Base-by-base conservation (phyloP, 2,888 invertebrate genomes). In the Hybos culiciformis region DNA sequence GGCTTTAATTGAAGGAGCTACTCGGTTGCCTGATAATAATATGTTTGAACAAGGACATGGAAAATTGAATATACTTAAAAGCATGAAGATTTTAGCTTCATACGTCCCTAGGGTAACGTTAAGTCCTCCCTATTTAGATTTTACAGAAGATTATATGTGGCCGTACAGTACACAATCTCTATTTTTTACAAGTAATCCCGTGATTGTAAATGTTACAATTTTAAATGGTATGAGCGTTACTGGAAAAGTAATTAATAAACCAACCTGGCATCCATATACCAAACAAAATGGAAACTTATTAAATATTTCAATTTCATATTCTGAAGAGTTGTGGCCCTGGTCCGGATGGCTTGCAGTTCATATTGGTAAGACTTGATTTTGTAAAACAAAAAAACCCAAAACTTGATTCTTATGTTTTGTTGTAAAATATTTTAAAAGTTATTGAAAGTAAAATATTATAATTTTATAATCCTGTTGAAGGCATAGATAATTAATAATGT, bases 41-140 rank as follows among this genome's bases (percentile, higher is more conserved):
- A 94, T 96, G 87, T 96, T 96, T 63, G 96, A 96, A 61, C 96
- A 97, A 67, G 96, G 96, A 0, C 90, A 91, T 59, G 96, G 96
- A 38, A 90, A 90, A 64, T 68, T 96, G 40, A 91, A 94, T 66
- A 75, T 96, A 39, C 71, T 92, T 41, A 82, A 82, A 58, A 93
- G 94, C 32, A 63, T 67, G 53, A 61, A 75, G 67, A 70, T 74
- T 42, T 62, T 76, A 3, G 63, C 72, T 7, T 68, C 70, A 19
- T 73, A 77, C 69, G 63, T 75, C 49, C 75, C 75, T 1, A 74
- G 72, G 57, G 77, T 77, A 12, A 79, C 73, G 32, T 63, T 81
- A 11, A 77, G 79, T 52, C 81, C 81, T 2, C 81, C 86, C 52
- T 93, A 93, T 63, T 77, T 97, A 51, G 96, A 96, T 63, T 73